Evolutionary conservation across 2,797 vertebrate genomes (phyloP).

Genomic region (Spondyliosoma cantharus): DNA sequence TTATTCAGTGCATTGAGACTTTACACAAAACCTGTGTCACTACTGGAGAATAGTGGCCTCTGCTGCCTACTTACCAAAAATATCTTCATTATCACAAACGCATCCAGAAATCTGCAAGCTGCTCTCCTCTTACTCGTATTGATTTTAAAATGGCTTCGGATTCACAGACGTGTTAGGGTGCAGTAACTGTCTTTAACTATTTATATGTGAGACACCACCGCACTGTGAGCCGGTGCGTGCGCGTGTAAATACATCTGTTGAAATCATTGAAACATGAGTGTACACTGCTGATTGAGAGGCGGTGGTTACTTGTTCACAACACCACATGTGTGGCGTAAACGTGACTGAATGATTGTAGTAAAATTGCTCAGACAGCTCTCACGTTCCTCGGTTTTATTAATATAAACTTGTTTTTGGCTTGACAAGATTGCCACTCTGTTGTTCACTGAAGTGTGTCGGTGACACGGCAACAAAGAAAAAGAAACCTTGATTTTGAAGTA

Average conservation of each 20-base stretch:
- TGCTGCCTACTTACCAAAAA: constrained; percentile 12
- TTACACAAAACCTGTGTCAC: constrained; percentile 49
- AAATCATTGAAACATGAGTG: no score
- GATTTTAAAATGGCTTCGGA: background rate
- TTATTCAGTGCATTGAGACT: constrained; percentile 62
- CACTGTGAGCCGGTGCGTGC: background rate
- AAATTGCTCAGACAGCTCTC: constrained; percentile 1
- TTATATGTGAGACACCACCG: background rate
- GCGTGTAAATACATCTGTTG: background rate
- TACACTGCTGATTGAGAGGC: background rate
- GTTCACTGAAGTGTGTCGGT: constrained; percentile 20
- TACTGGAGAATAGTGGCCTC: constrained; percentile 24
- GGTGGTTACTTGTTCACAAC: background rate
- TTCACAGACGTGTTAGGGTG: background rate
- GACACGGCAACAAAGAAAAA: background rate
- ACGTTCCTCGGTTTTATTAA: constrained; percentile 6
- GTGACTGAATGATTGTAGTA: background rate
- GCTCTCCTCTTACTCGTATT: background rate
- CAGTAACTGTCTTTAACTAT: background rate
- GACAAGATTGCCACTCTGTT: background rate
- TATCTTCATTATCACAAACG: constrained; percentile 25
- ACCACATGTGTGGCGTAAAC: constrained; percentile 10
- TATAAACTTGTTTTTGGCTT: constrained; percentile 4
- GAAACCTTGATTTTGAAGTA: background rate
- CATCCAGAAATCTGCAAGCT: constrained; percentile 4